A percentile compares a stretch with the other conserved stretches of the same genome.
These are phyloP conservation scores for Bos indicus DNA, from an alignment of 2,113 vertebrate species.

Conservation along the genomic window DNA sequence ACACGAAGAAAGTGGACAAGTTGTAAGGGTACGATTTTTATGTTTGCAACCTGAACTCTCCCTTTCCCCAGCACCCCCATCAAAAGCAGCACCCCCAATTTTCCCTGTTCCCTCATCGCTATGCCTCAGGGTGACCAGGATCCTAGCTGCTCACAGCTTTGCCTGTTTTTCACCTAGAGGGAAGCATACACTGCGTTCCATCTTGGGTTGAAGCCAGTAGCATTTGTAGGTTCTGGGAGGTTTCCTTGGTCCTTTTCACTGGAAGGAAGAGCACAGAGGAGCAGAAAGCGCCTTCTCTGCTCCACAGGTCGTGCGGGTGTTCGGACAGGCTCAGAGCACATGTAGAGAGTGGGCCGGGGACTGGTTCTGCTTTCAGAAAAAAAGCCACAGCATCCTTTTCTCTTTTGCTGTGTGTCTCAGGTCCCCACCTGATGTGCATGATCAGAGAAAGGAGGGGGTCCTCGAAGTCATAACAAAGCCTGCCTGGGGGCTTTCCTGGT, in stretches of 20 bases:
- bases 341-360: rapidly evolving
- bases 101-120: rapidly evolving
- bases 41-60: not conserved
- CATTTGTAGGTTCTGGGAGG: not conserved
- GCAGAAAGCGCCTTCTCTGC: not conserved
- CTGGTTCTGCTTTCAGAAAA: not conserved
- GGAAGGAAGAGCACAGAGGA: not conserved
- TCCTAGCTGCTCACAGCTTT: not conserved
- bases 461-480: rapidly evolving
- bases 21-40: rapidly evolving
- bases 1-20: not conserved
- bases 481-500: not conserved
- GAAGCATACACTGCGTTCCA: not conserved
- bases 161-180: not conserved
- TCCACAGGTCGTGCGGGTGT: not conserved
- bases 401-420: rapidly evolving
- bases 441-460: not conserved
- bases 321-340: not conserved
- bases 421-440: not conserved
- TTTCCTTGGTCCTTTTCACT: not conserved
- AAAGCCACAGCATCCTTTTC: not conserved
- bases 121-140: rapidly evolving
- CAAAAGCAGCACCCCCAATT: not conserved
- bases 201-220: not conserved
- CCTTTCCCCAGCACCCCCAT: not conserved